Evolutionary conservation across 2,113 vertebrate genomes (phyloP).

Genomic region (Pelusios castaneus): DNA sequence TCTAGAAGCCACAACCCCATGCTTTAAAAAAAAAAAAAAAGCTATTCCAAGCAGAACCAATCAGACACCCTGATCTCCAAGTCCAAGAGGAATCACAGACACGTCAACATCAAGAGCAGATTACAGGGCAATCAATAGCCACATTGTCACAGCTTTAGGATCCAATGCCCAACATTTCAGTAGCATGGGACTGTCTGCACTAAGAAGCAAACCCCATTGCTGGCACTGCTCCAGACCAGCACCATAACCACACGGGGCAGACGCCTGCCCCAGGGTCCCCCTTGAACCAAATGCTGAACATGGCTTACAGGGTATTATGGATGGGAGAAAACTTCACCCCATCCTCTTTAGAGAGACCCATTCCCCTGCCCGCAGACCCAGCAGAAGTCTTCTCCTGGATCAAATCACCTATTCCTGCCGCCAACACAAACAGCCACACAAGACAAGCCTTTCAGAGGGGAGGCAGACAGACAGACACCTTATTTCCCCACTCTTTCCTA

Average conservation of each 20-base stretch:
- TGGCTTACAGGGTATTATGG: background rate
- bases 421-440: slow-evolving; percentile 34
- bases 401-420: background rate
- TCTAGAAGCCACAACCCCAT: background rate
- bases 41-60: background rate
- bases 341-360: background rate
- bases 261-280: background rate
- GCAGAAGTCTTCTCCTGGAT: background rate
- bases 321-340: background rate
- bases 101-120: background rate
- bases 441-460: background rate
- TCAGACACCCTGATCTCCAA: background rate
- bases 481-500: background rate
- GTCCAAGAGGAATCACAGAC: background rate
- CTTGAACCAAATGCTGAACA: background rate
- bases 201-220: background rate
- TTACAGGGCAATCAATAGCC: slow-evolving; percentile 31
- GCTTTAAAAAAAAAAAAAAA: background rate
- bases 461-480: background rate
- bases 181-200: accelerated
- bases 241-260: background rate
- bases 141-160: slow-evolving; percentile 42
- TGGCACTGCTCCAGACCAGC: background rate
- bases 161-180: background rate
- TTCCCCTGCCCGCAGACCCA: background rate